Evolutionary conservation across 2,113 vertebrate genomes (phyloP).

Genomic region (Emydocephalus ijimae): DNA sequence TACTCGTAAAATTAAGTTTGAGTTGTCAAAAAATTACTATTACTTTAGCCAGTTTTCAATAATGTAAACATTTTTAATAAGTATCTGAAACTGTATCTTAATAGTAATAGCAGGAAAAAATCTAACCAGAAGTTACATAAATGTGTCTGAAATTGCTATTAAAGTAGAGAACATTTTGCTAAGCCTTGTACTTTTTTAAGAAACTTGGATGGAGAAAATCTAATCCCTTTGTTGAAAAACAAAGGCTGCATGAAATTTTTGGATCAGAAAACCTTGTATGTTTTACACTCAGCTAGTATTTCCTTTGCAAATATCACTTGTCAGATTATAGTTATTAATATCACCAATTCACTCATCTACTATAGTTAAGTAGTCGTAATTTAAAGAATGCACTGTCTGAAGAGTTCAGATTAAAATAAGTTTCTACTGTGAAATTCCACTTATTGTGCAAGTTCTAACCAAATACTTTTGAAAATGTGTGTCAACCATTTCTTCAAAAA

Average conservation of each 20-base stretch:
- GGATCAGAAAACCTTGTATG: neutral
- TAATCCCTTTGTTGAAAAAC: slow-evolving; percentile 10
- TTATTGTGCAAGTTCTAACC: slow-evolving; percentile 39
- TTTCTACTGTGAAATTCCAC: slow-evolving; percentile 33
- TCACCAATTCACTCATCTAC: neutral
- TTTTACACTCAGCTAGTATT: slow-evolving; percentile 8
- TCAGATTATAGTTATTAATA: slow-evolving; percentile 18
- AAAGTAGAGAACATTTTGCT: slow-evolving; percentile 33
- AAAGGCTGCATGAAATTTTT: slow-evolving; percentile 12
- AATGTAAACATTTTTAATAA: slow-evolving; percentile 24
- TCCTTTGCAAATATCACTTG: slow-evolving; percentile 25
- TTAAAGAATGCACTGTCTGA: slow-evolving; percentile 26
- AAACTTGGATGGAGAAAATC: slow-evolving; percentile 27
- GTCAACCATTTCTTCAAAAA: slow-evolving; percentile 51
- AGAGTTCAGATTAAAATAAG: slow-evolving; percentile 40
- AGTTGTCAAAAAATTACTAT: slow-evolving; percentile 18
- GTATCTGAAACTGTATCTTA: slow-evolving; percentile 7
- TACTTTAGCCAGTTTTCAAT: slow-evolving; percentile 19
- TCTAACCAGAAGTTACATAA: slow-evolving; percentile 53
- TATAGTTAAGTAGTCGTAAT: neutral
- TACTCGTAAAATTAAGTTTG: slow-evolving; percentile 10
- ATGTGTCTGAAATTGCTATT: slow-evolving; percentile 26
- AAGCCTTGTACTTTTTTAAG: neutral
- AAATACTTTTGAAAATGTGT: slow-evolving; percentile 44
- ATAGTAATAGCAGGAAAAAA: neutral